A percentile compares a stretch with the other conserved stretches of the same genome.
phyloP scores from a whole-genome alignment of 1,140 invertebrate genomes.

The Maniola jurtina region DNA sequence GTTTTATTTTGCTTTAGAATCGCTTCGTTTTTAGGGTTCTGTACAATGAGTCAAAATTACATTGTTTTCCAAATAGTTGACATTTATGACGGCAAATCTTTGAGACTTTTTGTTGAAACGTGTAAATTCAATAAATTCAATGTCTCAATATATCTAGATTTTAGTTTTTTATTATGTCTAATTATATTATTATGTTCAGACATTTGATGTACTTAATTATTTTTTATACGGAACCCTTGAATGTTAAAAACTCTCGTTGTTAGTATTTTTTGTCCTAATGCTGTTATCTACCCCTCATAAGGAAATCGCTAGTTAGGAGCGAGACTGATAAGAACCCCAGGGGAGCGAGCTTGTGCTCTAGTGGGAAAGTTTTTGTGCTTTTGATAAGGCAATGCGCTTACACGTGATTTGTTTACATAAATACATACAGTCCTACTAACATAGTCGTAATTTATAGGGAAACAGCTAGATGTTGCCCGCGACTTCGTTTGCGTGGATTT shows the following conservation, averaged over 20 bases:
- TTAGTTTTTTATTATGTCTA: too few relatives aligned
- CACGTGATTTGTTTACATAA: conserved; percentile 2
- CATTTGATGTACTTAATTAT: too few relatives aligned
- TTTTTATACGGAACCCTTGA: not conserved
- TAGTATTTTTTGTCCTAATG: not conserved
- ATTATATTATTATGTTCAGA: too few relatives aligned
- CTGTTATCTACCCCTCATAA: conserved; percentile 11
- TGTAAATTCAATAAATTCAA: too few relatives aligned
- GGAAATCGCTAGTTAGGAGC: conserved; percentile 18
- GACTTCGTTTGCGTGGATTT: too few relatives aligned
- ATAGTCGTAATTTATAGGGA: not conserved
- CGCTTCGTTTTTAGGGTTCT: not conserved
- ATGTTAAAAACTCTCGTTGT: not conserved
- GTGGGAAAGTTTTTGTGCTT: conserved; percentile 8
- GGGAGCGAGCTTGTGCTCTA: conserved; percentile 5
- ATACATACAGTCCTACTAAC: not conserved
- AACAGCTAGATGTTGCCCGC: too few relatives aligned
- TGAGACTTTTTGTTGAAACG: too few relatives aligned
- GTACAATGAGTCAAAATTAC: not conserved
- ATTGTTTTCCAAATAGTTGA: too few relatives aligned
- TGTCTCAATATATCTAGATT: too few relatives aligned
- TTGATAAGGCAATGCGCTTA: conserved; percentile 7
- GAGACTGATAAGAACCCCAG: conserved; percentile 16
- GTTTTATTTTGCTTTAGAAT: conserved; percentile 2
- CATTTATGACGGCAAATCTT: too few relatives aligned